phyloP scores from a whole-genome alignment of 2,888 invertebrate species.

The Amiota minor region DNA sequence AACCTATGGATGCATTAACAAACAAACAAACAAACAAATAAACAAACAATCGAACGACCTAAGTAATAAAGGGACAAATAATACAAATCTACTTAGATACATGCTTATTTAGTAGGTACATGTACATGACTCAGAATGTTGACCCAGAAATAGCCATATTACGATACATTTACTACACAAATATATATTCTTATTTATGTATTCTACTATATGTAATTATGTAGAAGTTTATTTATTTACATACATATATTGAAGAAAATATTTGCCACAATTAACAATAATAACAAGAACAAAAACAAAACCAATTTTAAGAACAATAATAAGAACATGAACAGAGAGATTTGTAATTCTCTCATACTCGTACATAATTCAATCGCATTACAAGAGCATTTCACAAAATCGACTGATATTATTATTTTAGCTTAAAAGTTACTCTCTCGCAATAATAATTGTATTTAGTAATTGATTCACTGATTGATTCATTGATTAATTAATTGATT shows the following conservation, averaged over 20 bases:
- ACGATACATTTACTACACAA: not conserved
- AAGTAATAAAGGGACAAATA: not conserved
- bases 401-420: slow-evolving; percentile 19
- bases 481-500: not conserved
- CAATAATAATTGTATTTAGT: slow-evolving; percentile 11
- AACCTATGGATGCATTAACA: not conserved
- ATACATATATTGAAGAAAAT: slow-evolving; percentile 1
- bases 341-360: not conserved
- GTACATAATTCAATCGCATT: not conserved
- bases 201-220: slow-evolving; percentile 4
- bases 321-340: not conserved
- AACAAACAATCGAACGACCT: not conserved
- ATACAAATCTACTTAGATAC: too few relatives aligned
- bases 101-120: too few relatives aligned
- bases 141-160: slow-evolving; percentile 15
- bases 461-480: not conserved
- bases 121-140: not conserved
- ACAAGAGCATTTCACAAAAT: slow-evolving; percentile 20
- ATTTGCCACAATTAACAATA: slow-evolving; percentile 15
- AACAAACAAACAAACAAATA: not conserved
- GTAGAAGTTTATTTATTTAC: not conserved
- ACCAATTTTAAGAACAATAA: too few relatives aligned
- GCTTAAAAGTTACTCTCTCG: slow-evolving; percentile 1
- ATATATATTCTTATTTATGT: slow-evolving; percentile 11
- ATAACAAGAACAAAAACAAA: not conserved